Base-by-base conservation (phyloP, 2,888 invertebrate species). In the Zaprionus bogoriensis region DNA sequence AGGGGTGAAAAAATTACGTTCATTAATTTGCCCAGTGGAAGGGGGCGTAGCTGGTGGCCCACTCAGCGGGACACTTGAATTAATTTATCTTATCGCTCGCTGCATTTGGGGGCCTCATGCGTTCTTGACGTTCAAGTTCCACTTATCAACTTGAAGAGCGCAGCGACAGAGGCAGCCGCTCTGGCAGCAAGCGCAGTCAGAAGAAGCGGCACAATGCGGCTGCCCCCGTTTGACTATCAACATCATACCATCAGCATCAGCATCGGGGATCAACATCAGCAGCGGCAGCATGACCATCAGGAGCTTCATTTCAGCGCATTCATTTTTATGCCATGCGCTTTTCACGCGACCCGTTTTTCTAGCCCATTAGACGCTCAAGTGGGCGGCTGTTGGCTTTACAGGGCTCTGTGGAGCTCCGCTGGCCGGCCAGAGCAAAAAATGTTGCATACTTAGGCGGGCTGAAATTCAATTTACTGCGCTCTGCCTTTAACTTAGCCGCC, bases 61-160 rank as follows among this genome's bases (percentile, higher is more conserved):
- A 41, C 41, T 59, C 28, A 53, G 50, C 22, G 51, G 55, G 57
- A 44, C 41, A 53, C 77, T 81, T 84, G 81, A 80, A 86, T 86
- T 75, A 86, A 86, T 86, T 82, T 84, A 81, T 80, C 84, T 80
- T 84, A 77, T 77, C 63, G 69, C 57, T 48, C 30, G 71, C 47
- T 79, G 76, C 79, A 59, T 55, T 67, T 51, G 60, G 46, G 39
- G 28, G 45, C 77, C 66, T 62, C 72, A 65, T 77, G 87, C 86
- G 72, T 77, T 81, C 81, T 80, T 86, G 84, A 73, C 77, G 81
- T 66, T 77, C 67, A 62, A 81, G 81, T 73, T 73, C 78, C 81
- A 81, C 87, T 81, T 86, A 80, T 72, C 77, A 77, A 61, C 74
- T 66, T 64, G 65, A 76, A 63, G 67, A 54, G 51, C 38, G 41